Evolutionary conservation across 2,888 invertebrate species (phyloP).

Genomic region (Drosophila crucigera): DNA sequence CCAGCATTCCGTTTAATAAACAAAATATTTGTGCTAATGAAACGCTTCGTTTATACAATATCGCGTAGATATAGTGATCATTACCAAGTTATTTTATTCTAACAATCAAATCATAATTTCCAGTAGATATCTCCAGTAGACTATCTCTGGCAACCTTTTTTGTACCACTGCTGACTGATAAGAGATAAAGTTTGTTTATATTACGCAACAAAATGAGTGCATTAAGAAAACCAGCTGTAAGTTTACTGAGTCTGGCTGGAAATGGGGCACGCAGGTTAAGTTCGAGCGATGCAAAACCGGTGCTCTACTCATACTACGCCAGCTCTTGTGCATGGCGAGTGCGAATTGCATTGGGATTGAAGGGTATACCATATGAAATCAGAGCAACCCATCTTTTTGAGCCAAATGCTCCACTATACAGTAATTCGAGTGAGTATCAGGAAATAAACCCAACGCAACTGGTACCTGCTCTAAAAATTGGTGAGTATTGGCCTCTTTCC

Average conservation of each 20-base stretch:
- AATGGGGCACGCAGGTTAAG: not conserved
- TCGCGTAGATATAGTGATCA: not conserved
- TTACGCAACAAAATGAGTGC: slow-evolving; percentile 22
- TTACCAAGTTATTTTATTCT: not conserved
- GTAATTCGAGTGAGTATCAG: slow-evolving; percentile 92
- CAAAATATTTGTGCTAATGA: fast-evolving
- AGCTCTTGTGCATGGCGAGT: slow-evolving; percentile 98
- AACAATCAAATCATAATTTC: not conserved
- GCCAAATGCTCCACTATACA: slow-evolving; percentile 91
- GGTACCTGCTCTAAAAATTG: slow-evolving; percentile 94
- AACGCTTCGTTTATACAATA: not conserved
- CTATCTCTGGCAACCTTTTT: not conserved
- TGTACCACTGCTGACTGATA: not conserved
- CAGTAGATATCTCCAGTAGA: no score
- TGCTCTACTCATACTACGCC: slow-evolving; percentile 96
- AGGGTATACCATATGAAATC: slow-evolving; percentile 97
- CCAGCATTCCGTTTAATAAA: not conserved
- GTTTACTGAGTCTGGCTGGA: not conserved
- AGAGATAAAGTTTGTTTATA: not conserved
- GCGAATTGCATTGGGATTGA: slow-evolving; percentile 95
- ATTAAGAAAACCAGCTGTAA: not conserved
- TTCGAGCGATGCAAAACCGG: slow-evolving; percentile 86
- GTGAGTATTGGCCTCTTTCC: slow-evolving; percentile 85
- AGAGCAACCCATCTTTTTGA: slow-evolving; percentile 93
- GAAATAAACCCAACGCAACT: slow-evolving; percentile 97